A percentile compares a stretch with the other conserved stretches of the same genome.
Evolutionary conservation across 2,113 vertebrate genomes (phyloP).

Genomic region (Chamaea fasciata): DNA sequence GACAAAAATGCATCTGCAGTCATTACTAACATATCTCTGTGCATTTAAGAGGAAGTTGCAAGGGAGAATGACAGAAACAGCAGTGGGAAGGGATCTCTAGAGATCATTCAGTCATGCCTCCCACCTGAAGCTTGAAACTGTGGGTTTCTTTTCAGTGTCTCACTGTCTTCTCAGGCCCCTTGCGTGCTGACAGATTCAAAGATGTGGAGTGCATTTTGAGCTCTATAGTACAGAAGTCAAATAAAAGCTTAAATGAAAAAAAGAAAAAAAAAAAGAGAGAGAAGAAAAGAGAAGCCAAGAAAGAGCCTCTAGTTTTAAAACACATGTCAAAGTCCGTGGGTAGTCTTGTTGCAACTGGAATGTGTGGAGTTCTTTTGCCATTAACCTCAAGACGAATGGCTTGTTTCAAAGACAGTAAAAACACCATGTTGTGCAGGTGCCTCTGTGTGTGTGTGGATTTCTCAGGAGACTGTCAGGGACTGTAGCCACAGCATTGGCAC

Average conservation of each 20-base stretch:
- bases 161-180: neutral
- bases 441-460: neutral
- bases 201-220: neutral
- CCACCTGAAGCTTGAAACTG: neutral
- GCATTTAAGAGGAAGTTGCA: neutral
- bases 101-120: neutral
- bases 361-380: neutral
- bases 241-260: neutral
- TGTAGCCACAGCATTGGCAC: rapidly evolving
- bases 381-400: neutral
- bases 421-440: neutral
- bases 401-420: conserved; percentile 53
- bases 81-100: neutral
- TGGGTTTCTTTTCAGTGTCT: neutral
- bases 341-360: neutral
- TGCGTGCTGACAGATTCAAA: neutral
- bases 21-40: neutral
- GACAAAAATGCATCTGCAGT: neutral
- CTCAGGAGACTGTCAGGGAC: neutral
- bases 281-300: neutral
- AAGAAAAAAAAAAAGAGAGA: too few species aligned
- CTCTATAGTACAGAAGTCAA: neutral
- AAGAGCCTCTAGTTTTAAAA: neutral
- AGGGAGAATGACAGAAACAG: neutral
- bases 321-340: neutral